Percentiles rank a stretch among this genome's conserved stretches.
phyloP scores from a whole-genome alignment of 2,113 vertebrate genomes.

The Corythornis cristatus region DNA sequence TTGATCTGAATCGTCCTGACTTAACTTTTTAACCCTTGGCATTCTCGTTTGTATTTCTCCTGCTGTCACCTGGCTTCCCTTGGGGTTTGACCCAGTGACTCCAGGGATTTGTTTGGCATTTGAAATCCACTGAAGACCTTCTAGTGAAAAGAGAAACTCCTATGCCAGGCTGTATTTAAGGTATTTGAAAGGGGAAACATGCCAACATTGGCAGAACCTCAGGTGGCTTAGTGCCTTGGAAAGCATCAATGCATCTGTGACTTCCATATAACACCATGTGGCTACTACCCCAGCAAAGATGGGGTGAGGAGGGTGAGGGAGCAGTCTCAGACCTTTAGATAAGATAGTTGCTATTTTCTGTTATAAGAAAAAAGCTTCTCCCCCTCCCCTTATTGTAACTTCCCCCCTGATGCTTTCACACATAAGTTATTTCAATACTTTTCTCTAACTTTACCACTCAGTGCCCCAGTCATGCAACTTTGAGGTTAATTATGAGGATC shows the following conservation, averaged over 20 bases:
- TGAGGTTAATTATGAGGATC: slow-evolving; percentile 45
- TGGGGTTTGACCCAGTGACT: not conserved
- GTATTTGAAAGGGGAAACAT: slow-evolving; percentile 2
- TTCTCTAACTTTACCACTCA: not conserved
- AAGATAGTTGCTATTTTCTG: not conserved
- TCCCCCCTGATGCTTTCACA: not conserved
- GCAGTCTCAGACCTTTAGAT: not conserved
- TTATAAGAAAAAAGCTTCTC: not conserved
- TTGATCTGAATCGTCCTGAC: not conserved
- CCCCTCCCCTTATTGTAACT: not conserved
- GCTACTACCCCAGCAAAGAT: not conserved
- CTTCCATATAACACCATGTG: not conserved
- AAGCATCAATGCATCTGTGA: not conserved
- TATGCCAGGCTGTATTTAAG: slow-evolving; percentile 18
- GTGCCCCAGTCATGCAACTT: not conserved
- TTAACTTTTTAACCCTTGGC: slow-evolving; percentile 41
- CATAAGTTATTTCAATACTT: not conserved
- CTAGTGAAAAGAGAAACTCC: not conserved
- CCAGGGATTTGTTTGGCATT: slow-evolving; percentile 20
- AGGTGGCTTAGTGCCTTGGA: not conserved
- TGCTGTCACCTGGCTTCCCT: slow-evolving; percentile 8
- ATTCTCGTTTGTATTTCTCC: not conserved
- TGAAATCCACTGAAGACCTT: slow-evolving; percentile 1
- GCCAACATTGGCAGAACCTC: slow-evolving; percentile 2
- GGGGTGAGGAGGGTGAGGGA: not conserved